phyloP scores from a whole-genome alignment of 2,797 vertebrate species.

The Cynopterus sphinx region DNA sequence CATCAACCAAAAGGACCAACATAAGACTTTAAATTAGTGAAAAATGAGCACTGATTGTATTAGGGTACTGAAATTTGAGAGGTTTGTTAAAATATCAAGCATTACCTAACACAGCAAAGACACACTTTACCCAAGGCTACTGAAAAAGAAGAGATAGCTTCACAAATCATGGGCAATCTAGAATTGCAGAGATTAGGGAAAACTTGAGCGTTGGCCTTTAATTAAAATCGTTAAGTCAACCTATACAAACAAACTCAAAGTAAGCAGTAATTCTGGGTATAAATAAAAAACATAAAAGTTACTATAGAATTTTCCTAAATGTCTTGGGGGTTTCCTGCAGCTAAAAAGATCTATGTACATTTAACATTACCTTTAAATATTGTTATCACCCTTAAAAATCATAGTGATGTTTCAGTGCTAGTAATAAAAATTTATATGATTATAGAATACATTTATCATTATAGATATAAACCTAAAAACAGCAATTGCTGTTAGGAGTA shows the following conservation, averaged over 20 bases:
- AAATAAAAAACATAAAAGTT: not conserved
- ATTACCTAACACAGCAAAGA: not conserved
- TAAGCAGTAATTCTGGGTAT: not conserved
- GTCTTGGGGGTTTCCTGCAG: not conserved
- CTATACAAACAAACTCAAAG: not conserved
- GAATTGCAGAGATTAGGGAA: not conserved
- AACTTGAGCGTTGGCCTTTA: not conserved
- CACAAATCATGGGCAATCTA: not conserved
- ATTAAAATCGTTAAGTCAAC: not conserved
- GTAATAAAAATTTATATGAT: not conserved
- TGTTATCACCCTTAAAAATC: not conserved
- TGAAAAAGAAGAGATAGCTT: not conserved
- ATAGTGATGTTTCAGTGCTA: not conserved
- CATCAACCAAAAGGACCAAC: not conserved
- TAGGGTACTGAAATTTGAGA: not conserved
- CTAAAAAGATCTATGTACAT: not conserved
- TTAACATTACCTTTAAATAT: not conserved
- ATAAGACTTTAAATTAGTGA: not conserved
- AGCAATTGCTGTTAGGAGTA: not conserved
- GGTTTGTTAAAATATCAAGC: not conserved
- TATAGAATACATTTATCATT: not conserved
- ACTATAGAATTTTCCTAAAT: slow-evolving; percentile 1
- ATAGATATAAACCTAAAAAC: not conserved
- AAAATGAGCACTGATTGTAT: not conserved
- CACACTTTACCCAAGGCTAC: not conserved